A percentile compares a stretch with the other conserved stretches of the same genome.
These are phyloP conservation scores for Campylomormyrus tamandua DNA, from an alignment of 2,113 vertebrate species.

Conservation along the genomic window DNA sequence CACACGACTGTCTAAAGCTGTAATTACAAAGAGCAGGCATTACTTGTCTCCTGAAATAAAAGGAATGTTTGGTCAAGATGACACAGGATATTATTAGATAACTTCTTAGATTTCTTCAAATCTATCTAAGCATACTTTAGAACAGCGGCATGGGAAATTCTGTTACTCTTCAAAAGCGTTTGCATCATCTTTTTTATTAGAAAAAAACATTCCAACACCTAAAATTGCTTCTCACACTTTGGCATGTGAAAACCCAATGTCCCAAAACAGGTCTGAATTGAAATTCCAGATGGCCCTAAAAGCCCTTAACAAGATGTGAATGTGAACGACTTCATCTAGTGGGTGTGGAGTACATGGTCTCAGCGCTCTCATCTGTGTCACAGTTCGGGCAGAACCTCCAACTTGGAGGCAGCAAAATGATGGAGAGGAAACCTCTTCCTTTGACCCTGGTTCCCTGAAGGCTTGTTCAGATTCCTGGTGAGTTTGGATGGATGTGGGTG, in stretches of 20 bases:
- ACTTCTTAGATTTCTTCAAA: not conserved
- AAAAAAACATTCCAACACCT: not conserved
- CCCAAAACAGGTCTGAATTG: not conserved
- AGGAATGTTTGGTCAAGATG: not conserved
- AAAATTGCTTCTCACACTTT: not conserved
- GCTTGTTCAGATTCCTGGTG: constrained; percentile 4
- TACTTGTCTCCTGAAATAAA: not conserved
- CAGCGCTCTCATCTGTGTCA: not conserved
- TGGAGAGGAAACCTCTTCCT: not conserved
- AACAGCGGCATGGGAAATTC: not conserved
- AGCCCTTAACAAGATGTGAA: not conserved
- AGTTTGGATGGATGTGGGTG: not conserved
- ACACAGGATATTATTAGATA: not conserved
- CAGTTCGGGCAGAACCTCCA: not conserved
- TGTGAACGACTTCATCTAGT: not conserved
- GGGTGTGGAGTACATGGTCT: not conserved
- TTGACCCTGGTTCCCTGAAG: not conserved
- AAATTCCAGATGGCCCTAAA: not conserved
- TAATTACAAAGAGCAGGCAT: not conserved
- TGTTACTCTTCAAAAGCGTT: not conserved
- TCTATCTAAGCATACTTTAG: not conserved
- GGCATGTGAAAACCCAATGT: not conserved
- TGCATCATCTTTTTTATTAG: not conserved
- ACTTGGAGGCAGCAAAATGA: not conserved
- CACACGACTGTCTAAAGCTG: not conserved